Conservation (phyloP, 2,888 invertebrate species). For the Mactromeris polynyma region DNA sequence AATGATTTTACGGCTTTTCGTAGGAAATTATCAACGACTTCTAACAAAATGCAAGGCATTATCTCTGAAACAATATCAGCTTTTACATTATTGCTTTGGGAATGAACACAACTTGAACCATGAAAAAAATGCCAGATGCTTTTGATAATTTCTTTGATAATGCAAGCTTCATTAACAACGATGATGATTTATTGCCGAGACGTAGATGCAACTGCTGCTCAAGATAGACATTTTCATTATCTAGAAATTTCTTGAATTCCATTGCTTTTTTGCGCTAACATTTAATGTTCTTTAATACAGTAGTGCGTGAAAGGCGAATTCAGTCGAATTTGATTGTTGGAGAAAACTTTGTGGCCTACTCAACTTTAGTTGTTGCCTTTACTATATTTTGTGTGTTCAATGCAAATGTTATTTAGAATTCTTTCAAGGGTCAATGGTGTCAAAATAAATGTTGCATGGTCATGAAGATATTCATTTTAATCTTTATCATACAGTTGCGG, state of each 20-base stretch:
- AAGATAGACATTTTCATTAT: slow-evolving; percentile 10
- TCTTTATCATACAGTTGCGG: neutral
- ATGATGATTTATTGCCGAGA: neutral
- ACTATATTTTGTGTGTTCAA: neutral
- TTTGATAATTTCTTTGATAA: neutral
- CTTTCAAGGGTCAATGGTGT: neutral
- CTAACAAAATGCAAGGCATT: neutral
- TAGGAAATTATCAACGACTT: neutral
- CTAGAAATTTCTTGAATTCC: neutral
- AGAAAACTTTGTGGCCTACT: neutral
- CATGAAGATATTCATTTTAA: neutral
- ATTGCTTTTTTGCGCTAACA: neutral
- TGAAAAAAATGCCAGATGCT: slow-evolving; percentile 8
- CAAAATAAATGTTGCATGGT: neutral
- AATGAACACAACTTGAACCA: slow-evolving; percentile 2
- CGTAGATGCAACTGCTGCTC: neutral
- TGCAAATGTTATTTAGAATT: neutral
- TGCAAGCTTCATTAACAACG: neutral
- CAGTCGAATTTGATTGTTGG: neutral
- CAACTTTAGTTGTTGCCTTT: neutral
- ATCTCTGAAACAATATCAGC: neutral
- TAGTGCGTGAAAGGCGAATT: neutral
- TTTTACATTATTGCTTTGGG: slow-evolving; percentile 8
- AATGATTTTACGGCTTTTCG: neutral
- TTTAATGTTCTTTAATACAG: neutral